Percentiles rank a stretch among this genome's conserved stretches.
These are phyloP conservation scores for Periplaneta americana DNA, from an alignment of 1,140 invertebrate genomes.

Conservation along the genomic window DNA sequence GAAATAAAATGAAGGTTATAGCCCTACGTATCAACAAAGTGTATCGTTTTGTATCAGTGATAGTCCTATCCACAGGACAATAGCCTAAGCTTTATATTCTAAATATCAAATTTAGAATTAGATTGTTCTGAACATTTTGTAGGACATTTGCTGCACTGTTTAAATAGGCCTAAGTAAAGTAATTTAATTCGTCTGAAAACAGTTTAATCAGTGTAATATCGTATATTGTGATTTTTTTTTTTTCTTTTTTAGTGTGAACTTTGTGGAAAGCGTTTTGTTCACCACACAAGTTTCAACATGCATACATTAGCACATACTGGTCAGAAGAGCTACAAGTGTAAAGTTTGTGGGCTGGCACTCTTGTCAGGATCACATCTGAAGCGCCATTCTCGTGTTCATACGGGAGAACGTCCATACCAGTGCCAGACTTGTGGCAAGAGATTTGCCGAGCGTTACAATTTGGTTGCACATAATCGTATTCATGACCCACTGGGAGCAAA, in stretches of 20 bases:
- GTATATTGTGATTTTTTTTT: too few species aligned
- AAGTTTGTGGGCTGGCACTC: slow-evolving; percentile 25
- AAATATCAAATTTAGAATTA: too few species aligned
- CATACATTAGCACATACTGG: slow-evolving; percentile 30
- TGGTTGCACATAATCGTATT: slow-evolving; percentile 30
- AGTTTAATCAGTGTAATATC: too few species aligned
- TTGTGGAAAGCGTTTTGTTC: slow-evolving; percentile 62
- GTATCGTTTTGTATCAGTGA: too few species aligned
- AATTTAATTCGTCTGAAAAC: too few species aligned
- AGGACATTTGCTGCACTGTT: too few species aligned
- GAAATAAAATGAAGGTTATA: too few species aligned
- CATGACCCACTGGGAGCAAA: slow-evolving; percentile 61
- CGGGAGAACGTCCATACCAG: slow-evolving; percentile 19
- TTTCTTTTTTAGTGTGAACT: slow-evolving; percentile 55
- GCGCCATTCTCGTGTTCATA: slow-evolving; percentile 26
- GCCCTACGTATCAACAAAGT: too few species aligned
- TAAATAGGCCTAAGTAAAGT: too few species aligned
- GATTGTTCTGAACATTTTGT: too few species aligned
- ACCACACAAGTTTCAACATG: slow-evolving; percentile 49
- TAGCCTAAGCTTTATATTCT: too few species aligned
- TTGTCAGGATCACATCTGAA: slow-evolving; percentile 27
- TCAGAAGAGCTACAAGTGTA: slow-evolving; percentile 27
- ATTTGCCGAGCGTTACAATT: slow-evolving; percentile 26
- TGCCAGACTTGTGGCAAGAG: slow-evolving; percentile 27
- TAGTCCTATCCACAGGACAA: too few species aligned